phyloP scores from a whole-genome alignment of 2,888 invertebrate genomes.

The Phengaris alcon region DNA sequence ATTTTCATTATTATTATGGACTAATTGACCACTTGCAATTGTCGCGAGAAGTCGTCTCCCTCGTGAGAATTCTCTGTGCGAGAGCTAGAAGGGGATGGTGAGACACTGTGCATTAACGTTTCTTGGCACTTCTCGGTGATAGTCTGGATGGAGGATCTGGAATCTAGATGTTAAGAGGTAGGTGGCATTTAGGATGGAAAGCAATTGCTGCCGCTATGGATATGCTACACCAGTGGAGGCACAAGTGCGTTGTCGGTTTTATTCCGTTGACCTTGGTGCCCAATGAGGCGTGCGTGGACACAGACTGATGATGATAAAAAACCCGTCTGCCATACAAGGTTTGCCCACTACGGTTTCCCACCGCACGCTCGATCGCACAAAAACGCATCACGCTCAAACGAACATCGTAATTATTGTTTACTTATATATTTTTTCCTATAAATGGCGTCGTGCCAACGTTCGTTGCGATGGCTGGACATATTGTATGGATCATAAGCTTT shows the following conservation, averaged over 20 bases:
- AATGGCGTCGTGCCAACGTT: constrained; percentile 19
- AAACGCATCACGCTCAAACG: constrained; percentile 23
- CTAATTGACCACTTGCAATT: no score
- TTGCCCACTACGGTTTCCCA: constrained; percentile 24
- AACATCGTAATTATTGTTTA: constrained; percentile 18
- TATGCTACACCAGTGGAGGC: neutral
- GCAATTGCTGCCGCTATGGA: neutral
- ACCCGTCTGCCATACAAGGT: constrained; percentile 10
- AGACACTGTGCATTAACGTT: no score
- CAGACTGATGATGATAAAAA: constrained; percentile 23
- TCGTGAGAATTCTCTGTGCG: no score
- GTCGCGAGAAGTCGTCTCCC: no score
- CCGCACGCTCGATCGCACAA: constrained; percentile 12
- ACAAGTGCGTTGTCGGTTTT: neutral
- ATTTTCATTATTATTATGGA: no score
- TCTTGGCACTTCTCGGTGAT: no score
- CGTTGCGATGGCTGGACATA: constrained; percentile 15
- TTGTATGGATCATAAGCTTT: neutral
- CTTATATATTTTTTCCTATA: constrained; percentile 15
- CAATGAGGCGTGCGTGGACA: constrained; percentile 9
- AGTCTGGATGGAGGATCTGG: no score
- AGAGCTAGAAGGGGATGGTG: no score
- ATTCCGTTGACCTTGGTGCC: constrained; percentile 16
- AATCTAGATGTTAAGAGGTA: no score
- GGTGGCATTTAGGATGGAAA: neutral